These are phyloP conservation scores for Cremastinae sp. DNA, from an alignment of 2,888 invertebrate species.

Conservation along the genomic window DNA sequence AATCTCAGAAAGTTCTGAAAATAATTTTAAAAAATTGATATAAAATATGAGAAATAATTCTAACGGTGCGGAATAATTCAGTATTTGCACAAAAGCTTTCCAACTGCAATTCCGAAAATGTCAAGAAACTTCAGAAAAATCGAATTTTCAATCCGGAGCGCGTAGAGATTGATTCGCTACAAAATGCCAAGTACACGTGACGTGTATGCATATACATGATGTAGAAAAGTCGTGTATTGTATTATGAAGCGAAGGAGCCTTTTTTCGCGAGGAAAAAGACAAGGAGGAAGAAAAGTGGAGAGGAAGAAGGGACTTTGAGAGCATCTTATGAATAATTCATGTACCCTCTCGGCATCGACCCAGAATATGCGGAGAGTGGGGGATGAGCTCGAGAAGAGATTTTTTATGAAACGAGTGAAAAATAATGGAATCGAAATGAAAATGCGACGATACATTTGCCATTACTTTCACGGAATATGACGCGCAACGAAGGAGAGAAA, in stretches of 20 bases:
- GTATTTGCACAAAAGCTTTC: no score
- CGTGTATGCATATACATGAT: constrained; percentile 20
- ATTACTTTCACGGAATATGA: constrained; percentile 63
- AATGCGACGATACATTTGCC: constrained; percentile 70
- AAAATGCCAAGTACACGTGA: not conserved
- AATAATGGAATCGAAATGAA: constrained; percentile 73
- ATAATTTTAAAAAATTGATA: no score
- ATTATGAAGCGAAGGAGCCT: constrained; percentile 63
- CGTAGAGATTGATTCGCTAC: not conserved
- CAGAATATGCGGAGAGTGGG: constrained; percentile 21
- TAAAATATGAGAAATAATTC: no score
- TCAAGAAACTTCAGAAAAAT: not conserved
- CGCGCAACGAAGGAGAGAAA: constrained; percentile 6
- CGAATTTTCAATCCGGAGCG: not conserved
- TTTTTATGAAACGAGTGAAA: constrained; percentile 72
- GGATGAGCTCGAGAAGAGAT: constrained; percentile 26
- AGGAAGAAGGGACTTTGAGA: constrained; percentile 45
- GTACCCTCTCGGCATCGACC: constrained; percentile 45
- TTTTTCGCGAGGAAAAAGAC: constrained; percentile 58
- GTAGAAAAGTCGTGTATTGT: constrained; percentile 67
- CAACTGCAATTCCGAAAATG: no score
- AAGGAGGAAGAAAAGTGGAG: constrained; percentile 47
- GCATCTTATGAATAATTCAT: constrained; percentile 69
- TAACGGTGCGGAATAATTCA: no score
- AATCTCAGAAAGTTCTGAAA: no score